Conservation (phyloP, 2,113 vertebrate genomes). For the Elephas maximus region DNA sequence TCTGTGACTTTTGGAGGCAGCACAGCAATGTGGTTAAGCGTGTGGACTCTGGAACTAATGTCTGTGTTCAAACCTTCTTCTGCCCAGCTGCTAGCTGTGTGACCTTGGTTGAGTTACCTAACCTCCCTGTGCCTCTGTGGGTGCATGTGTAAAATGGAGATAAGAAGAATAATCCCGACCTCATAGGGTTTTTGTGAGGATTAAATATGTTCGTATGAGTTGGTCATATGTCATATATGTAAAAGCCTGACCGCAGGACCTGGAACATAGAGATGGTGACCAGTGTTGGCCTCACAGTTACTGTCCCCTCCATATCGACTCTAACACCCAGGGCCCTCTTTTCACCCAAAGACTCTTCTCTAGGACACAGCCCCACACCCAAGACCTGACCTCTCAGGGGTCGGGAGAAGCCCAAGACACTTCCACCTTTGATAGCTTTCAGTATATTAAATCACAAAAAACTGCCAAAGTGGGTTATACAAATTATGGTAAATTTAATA, state of each 20-base stretch:
- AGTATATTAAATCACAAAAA: neutral
- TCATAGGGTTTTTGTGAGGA: neutral
- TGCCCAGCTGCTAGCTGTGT: neutral
- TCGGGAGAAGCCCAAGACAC: neutral
- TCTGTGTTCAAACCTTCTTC: neutral
- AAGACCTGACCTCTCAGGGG: neutral
- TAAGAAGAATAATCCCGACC: neutral
- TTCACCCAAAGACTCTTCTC: neutral
- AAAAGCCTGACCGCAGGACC: neutral
- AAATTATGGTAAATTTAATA: neutral
- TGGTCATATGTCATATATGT: neutral
- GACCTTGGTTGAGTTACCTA: no score
- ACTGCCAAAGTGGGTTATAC: neutral
- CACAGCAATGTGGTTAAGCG: neutral
- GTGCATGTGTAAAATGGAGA: neutral
- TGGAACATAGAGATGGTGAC: neutral
- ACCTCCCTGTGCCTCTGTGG: neutral
- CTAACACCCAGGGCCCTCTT: neutral
- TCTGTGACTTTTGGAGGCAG: neutral
- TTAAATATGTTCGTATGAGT: neutral
- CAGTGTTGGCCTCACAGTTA: neutral
- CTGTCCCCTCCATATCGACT: neutral
- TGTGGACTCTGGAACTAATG: neutral
- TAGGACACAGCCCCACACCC: neutral
- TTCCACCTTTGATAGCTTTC: neutral